phyloP scores from a whole-genome alignment of 2,113 vertebrate genomes.

The Sturnira hondurensis region DNA sequence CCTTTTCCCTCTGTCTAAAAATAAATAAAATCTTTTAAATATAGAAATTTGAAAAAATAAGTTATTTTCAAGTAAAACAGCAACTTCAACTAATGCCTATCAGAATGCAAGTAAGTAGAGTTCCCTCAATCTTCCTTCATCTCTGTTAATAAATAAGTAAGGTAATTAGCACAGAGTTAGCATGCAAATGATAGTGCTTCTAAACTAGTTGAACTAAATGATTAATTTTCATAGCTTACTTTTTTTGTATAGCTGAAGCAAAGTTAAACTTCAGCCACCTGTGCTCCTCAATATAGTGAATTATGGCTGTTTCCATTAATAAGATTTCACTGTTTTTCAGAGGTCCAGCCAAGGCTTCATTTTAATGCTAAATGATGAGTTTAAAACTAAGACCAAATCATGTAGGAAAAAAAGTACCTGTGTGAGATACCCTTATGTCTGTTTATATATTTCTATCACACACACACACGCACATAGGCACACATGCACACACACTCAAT shows the following conservation, averaged over 20 bases:
- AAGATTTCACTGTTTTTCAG: background rate
- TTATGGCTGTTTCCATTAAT: background rate
- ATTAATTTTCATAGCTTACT: background rate
- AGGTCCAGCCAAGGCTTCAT: background rate
- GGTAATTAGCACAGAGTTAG: constrained; percentile 10
- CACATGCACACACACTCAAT: background rate
- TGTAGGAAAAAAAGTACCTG: background rate
- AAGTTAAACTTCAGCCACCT: background rate
- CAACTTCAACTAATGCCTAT: constrained; percentile 23
- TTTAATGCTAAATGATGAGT: background rate
- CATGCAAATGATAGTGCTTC: background rate
- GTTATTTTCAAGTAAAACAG: constrained; percentile 31
- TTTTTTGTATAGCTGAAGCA: background rate
- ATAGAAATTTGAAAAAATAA: too few species aligned
- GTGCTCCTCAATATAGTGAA: background rate
- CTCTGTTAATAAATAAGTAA: constrained; percentile 47
- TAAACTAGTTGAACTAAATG: background rate
- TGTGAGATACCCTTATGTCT: background rate
- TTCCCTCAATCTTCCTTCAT: background rate
- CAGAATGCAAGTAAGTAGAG: background rate
- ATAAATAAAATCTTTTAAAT: too few species aligned
- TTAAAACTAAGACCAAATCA: background rate
- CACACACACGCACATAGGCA: background rate
- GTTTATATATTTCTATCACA: background rate
- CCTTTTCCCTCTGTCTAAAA: too few species aligned